Evolutionary conservation across 1,140 invertebrate genomes (phyloP), one percentile per base, ranked within the genome.

Genomic region (Halesus radiatus): DNA sequence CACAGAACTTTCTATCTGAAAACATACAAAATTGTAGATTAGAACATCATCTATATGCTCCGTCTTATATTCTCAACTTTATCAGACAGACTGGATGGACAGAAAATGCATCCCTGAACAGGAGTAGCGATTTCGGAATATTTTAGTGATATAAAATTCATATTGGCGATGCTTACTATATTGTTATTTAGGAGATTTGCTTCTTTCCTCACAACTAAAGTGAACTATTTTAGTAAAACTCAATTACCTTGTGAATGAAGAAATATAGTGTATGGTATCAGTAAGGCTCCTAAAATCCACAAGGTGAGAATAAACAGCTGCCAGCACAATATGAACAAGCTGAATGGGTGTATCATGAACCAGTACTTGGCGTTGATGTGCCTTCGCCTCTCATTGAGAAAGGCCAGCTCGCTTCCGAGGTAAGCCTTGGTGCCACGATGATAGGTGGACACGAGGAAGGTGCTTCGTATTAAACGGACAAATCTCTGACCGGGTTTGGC

Each of bases 341-440:
- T 79, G 32, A 79, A 79, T 10, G 77, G 77, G 13, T 79, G 77
- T 16, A 79, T 79, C 37, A 79, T 79, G 29, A 79, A 79, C n/a
- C 45, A 53, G 26, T 79, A 37, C 29, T 79, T 79, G 52, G 52
- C 22, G 18, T 29, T 56, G 16, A 79, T 56, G 3, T 79, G 77
- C 37, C 53, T 29, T n/a, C 56, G 22, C 13, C 77, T 56, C 53
- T 79, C 77, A 22, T 72, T 56, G 8, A 72, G 58, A 32, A 72
- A 72, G n/a, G 77, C 77, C 3, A 54, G 29, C 53, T 72, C 58
- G 18, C 68, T 79, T 3, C 68, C 50, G 1, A 72, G 32, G 32
- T 79, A 22, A 1, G 32, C 26, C 26, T 72, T 20, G n/a, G 77
- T 73, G 26, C 29, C 29, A 1, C 68, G 52, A 26, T 72, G 66